Percentiles rank a stretch among this genome's conserved stretches.
Evolutionary conservation across 2,797 vertebrate species (phyloP).

Genomic region (Dallia pectoralis): DNA sequence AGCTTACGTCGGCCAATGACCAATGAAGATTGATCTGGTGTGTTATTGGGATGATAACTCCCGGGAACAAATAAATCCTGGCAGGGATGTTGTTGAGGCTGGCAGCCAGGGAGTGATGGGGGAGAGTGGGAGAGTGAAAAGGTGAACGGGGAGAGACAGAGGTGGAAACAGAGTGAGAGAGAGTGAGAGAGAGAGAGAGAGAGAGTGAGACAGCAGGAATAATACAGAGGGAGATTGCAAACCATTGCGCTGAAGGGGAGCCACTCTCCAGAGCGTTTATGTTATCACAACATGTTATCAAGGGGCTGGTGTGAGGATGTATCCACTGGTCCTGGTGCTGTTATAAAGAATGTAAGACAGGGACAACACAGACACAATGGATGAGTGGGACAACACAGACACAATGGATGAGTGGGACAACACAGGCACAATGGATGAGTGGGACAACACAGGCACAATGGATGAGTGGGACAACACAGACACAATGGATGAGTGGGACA

Average conservation of each 20-base stretch:
- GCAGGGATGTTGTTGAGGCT: conserved; percentile 19
- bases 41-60: conserved; percentile 57
- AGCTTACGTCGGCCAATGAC: conserved; percentile 54
- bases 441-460: too few relatives aligned
- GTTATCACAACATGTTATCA: neutral
- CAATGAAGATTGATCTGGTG: conserved; percentile 64
- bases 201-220: neutral
- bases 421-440: too few relatives aligned
- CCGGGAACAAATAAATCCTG: conserved; percentile 55
- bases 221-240: neutral
- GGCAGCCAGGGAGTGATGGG: conserved; percentile 1
- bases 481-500: too few relatives aligned
- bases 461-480: too few relatives aligned
- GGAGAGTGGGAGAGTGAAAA: neutral
- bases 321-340: neutral
- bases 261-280: neutral
- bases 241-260: neutral
- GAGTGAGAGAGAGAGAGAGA: neutral
- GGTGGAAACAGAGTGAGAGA: neutral
- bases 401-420: too few relatives aligned
- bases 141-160: conserved; percentile 19
- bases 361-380: conserved; percentile 2
- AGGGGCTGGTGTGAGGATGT: neutral
- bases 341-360: too few relatives aligned
- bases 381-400: conserved; percentile 3